A percentile compares a stretch with the other conserved stretches of the same genome.
phyloP scores from a whole-genome alignment of 2,113 vertebrate genomes.

The Isurus oxyrinchus region DNA sequence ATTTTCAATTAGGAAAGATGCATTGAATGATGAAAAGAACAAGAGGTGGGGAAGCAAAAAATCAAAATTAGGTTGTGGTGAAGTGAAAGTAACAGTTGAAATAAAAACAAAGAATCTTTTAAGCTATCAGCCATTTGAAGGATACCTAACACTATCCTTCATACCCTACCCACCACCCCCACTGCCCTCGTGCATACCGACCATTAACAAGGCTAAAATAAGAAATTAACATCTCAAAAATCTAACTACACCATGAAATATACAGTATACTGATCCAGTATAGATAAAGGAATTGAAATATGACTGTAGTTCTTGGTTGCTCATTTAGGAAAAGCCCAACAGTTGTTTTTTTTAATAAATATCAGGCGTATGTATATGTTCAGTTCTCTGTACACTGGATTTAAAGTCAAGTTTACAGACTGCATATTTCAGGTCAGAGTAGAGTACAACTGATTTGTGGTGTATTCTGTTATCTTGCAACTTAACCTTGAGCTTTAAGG shows the following conservation, averaged over 20 bases:
- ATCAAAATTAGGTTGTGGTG: neutral
- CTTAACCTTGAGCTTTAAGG: conserved; percentile 22
- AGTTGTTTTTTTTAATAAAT: neutral
- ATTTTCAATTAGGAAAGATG: neutral
- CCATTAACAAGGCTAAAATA: neutral
- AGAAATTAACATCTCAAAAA: neutral
- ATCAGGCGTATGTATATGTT: neutral
- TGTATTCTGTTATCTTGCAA: neutral
- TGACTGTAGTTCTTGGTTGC: neutral
- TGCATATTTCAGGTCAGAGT: neutral
- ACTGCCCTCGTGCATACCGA: neutral
- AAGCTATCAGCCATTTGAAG: conserved; percentile 13
- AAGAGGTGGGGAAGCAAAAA: neutral
- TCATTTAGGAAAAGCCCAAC: conserved; percentile 5
- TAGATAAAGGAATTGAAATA: neutral
- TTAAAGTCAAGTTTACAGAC: neutral
- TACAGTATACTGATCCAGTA: neutral
- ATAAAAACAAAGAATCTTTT: neutral
- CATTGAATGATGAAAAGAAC: neutral
- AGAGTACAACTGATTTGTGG: neutral
- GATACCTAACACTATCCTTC: neutral
- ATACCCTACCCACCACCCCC: neutral
- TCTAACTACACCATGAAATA: neutral
- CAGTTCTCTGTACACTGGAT: neutral
- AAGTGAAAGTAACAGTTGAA: neutral